Percentiles rank a stretch among this genome's conserved stretches.
These are phyloP conservation scores for Pachyseris speciosa DNA, from an alignment of 64 coral and sea anemone species.

Conservation along the genomic window DNA sequence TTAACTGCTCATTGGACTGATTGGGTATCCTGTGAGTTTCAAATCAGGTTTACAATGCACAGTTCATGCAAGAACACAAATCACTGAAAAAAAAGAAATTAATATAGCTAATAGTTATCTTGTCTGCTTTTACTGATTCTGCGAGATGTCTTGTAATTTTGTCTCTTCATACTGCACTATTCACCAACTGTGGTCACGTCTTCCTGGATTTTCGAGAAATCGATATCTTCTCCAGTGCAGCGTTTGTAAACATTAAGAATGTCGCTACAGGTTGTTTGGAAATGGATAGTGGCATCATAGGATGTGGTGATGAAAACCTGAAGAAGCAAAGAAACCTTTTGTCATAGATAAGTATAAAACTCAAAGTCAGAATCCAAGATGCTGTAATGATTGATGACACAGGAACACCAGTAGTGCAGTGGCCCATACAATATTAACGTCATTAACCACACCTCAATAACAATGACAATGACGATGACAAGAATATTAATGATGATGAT, in stretches of 20 bases:
- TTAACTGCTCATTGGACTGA: too few relatives aligned
- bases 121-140: background rate
- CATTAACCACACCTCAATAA: too few relatives aligned
- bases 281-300: constrained; percentile 94
- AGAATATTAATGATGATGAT: too few relatives aligned
- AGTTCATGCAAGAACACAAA: background rate
- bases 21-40: background rate
- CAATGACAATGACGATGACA: too few relatives aligned
- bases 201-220: constrained; percentile 83
- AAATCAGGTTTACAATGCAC: background rate
- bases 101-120: background rate
- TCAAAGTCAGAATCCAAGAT: too few relatives aligned
- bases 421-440: too few relatives aligned
- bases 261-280: constrained; percentile 88
- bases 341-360: too few relatives aligned
- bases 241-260: constrained; percentile 84
- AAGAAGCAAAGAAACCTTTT: too few relatives aligned
- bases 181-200: constrained; percentile 51
- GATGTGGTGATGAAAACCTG: constrained; percentile 91
- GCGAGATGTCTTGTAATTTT: background rate
- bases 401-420: too few relatives aligned
- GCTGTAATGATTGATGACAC: too few relatives aligned
- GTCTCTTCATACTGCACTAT: background rate
- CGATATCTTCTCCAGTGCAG: constrained; percentile 83
- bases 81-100: background rate